phyloP scores from a whole-genome alignment of 2,113 vertebrate species.

The Hymenochirus boettgeri region DNA sequence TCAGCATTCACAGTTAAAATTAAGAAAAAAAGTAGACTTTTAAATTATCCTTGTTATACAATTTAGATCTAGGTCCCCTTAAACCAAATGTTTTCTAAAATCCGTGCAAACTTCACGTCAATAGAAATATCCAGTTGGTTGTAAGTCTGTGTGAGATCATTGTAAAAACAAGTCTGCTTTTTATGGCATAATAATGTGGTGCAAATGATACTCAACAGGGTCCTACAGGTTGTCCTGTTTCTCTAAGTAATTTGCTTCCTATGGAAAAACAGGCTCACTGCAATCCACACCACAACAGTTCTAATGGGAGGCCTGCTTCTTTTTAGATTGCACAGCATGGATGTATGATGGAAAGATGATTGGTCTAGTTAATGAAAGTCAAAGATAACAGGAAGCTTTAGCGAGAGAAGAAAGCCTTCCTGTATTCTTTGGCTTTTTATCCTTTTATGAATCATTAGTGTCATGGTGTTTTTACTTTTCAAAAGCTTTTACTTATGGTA shows the following conservation, averaged over 20 bases:
- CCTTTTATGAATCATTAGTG: no score
- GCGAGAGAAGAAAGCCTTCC: neutral
- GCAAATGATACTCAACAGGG: constrained; percentile 38
- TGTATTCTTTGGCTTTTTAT: neutral
- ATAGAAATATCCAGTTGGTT: constrained; percentile 30
- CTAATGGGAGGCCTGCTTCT: constrained; percentile 19
- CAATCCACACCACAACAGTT: constrained; percentile 8
- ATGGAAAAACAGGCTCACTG: constrained; percentile 33
- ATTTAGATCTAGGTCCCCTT: no score
- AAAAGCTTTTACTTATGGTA: no score
- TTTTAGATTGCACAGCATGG: constrained; percentile 2
- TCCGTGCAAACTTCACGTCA: constrained; percentile 17
- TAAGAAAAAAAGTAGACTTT: no score
- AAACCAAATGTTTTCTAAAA: neutral
- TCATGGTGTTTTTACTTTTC: no score
- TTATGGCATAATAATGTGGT: constrained; percentile 42
- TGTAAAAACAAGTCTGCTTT: constrained; percentile 42
- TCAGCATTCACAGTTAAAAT: no score
- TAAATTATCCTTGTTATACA: no score
- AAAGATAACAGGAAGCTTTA: neutral
- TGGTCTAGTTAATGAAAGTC: neutral
- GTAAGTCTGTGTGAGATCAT: constrained; percentile 41
- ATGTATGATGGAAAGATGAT: neutral
- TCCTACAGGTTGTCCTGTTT: constrained; percentile 29
- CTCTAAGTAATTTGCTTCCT: constrained; percentile 14